phyloP scores from a whole-genome alignment of 2,113 vertebrate species.

The Mirounga angustirostris region DNA sequence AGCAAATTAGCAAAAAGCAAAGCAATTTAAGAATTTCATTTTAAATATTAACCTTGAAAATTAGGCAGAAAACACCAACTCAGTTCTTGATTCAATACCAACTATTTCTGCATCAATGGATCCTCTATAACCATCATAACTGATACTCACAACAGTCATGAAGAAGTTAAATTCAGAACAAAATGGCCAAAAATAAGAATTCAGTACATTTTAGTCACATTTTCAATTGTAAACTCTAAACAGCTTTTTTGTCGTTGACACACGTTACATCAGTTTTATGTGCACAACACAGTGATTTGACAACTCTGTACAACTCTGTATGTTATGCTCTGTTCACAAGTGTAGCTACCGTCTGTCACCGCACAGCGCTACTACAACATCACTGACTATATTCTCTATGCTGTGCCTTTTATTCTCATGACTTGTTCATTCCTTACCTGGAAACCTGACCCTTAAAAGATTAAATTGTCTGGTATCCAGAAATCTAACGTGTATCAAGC shows the following conservation, averaged over 20 bases:
- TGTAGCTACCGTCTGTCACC: neutral
- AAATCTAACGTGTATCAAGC: constrained; percentile 35
- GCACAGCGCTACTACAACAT: neutral
- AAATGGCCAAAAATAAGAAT: neutral
- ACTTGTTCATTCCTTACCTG: neutral
- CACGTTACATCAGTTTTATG: neutral
- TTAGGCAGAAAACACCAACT: neutral
- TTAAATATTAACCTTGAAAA: constrained; percentile 26
- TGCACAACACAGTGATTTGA: neutral
- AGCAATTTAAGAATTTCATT: neutral
- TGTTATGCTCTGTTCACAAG: neutral
- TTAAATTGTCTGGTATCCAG: neutral
- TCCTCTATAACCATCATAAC: neutral
- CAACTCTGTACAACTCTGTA: neutral
- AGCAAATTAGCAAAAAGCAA: neutral
- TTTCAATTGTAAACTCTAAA: neutral
- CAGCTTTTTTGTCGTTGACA: neutral
- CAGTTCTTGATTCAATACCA: neutral
- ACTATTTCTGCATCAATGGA: neutral
- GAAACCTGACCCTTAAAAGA: neutral
- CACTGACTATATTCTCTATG: neutral
- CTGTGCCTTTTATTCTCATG: neutral
- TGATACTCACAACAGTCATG: neutral
- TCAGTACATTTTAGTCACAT: neutral
- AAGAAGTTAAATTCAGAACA: constrained; percentile 42